Evolutionary conservation across 1,140 invertebrate species (phyloP).

Genomic region (Drosophila elegans): DNA sequence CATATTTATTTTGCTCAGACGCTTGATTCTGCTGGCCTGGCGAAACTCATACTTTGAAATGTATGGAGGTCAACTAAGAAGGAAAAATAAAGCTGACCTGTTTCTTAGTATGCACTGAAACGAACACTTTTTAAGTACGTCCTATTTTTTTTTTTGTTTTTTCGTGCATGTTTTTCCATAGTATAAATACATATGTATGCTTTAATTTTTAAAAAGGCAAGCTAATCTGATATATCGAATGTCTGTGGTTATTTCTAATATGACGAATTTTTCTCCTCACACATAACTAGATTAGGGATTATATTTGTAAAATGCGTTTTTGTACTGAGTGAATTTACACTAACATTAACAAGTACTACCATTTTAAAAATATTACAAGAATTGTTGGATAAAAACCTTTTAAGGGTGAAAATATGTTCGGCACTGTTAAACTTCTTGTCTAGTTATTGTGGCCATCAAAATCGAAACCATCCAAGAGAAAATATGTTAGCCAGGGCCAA

Average conservation of each 20-base stretch:
- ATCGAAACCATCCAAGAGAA: slow-evolving; percentile 53
- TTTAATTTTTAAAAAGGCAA: too few relatives aligned
- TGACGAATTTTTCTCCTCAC: too few relatives aligned
- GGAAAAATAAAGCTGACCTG: slow-evolving; percentile 6
- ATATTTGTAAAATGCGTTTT: background rate
- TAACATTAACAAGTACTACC: too few relatives aligned
- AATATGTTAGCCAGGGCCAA: slow-evolving; percentile 46
- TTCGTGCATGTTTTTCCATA: too few relatives aligned
- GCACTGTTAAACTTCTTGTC: background rate
- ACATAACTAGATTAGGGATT: too few relatives aligned
- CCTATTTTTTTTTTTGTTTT: too few relatives aligned
- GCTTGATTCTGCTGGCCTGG: slow-evolving; percentile 31
- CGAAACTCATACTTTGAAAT: background rate
- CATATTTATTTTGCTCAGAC: slow-evolving; percentile 42
- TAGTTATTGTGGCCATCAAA: slow-evolving; percentile 34
- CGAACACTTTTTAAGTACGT: too few relatives aligned
- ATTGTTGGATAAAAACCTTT: background rate
- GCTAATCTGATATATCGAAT: too few relatives aligned
- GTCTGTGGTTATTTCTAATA: too few relatives aligned
- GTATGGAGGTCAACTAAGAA: slow-evolving; percentile 5
- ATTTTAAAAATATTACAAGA: too few relatives aligned
- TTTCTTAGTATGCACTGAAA: background rate
- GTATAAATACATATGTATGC: too few relatives aligned
- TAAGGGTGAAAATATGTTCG: slow-evolving; percentile 25
- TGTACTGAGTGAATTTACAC: too few relatives aligned